Percentiles rank a stretch among this genome's conserved stretches.
Conservation (phyloP, 2,113 vertebrate species). For the Procapra przewalskii region DNA sequence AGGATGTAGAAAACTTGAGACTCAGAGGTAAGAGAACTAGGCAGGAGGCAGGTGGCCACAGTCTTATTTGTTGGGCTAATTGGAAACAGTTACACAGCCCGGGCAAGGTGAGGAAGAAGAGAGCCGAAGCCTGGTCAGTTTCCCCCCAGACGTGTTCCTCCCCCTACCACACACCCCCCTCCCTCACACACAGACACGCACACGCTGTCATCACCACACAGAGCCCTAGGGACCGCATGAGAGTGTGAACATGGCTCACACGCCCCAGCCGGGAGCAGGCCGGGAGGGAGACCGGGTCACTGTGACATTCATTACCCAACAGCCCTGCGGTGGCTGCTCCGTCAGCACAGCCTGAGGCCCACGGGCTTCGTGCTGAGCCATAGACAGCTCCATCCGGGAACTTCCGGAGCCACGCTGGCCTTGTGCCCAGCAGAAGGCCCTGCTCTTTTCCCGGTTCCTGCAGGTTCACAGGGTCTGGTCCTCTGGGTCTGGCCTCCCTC, state of each 20-base stretch:
- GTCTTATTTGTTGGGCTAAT: background rate
- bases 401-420: background rate
- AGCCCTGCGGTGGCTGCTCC: background rate
- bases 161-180: background rate
- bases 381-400: background rate
- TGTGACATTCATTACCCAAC: slow-evolving; percentile 61
- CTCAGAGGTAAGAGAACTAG: background rate
- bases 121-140: background rate
- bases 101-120: background rate
- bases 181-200: too few species aligned
- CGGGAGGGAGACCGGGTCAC: slow-evolving; percentile 41
- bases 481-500: background rate
- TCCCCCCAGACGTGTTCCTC: background rate
- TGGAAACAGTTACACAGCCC: background rate
- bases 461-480: background rate
- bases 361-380: background rate
- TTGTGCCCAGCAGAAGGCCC: background rate
- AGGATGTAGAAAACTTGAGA: background rate
- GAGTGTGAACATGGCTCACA: background rate
- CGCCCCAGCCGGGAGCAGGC: background rate
- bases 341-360: background rate
- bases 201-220: background rate
- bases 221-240: background rate
- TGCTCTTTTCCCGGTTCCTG: background rate
- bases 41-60: background rate